A percentile compares a stretch with the other conserved stretches of the same genome.
phyloP scores from a whole-genome alignment of 2,888 invertebrate species.

The Allygus modestus region DNA sequence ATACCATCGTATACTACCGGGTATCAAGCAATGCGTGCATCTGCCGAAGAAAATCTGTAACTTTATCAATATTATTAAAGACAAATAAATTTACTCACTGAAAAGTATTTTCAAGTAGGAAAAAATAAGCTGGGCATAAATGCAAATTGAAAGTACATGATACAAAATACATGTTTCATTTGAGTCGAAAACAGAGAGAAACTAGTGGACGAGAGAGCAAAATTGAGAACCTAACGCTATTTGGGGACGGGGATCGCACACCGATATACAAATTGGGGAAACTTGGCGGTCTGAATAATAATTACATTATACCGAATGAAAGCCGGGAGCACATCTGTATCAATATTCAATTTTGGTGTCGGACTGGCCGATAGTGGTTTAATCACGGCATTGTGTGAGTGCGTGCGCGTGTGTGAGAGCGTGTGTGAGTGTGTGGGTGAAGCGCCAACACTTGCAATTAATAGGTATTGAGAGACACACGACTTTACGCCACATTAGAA shows the following conservation, averaged over 20 bases:
- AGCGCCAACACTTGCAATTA: conserved; percentile 54
- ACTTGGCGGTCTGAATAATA: conserved; percentile 58
- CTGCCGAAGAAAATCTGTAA: no score
- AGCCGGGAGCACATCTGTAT: conserved; percentile 54
- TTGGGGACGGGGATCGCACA: conserved; percentile 33
- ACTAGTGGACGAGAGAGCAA: conserved; percentile 17
- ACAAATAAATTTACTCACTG: no score
- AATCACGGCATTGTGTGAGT: conserved; percentile 50
- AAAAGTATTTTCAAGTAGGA: no score
- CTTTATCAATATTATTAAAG: no score
- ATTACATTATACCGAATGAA: conserved; percentile 51
- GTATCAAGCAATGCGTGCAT: no score
- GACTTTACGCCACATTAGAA: neutral
- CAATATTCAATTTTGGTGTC: conserved; percentile 49
- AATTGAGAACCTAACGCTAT: conserved; percentile 41
- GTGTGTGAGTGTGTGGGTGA: conserved; percentile 55
- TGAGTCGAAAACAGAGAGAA: neutral
- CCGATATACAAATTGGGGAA: conserved; percentile 56
- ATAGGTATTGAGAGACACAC: conserved; percentile 55
- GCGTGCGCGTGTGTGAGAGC: conserved; percentile 38
- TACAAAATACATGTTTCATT: neutral
- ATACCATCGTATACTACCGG: no score
- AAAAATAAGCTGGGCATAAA: no score
- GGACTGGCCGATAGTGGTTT: conserved; percentile 38
- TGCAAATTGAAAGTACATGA: no score